phyloP scores from a whole-genome alignment of 35 echinoderm and acorn worm species.

The Lytechinus pictus region DNA sequence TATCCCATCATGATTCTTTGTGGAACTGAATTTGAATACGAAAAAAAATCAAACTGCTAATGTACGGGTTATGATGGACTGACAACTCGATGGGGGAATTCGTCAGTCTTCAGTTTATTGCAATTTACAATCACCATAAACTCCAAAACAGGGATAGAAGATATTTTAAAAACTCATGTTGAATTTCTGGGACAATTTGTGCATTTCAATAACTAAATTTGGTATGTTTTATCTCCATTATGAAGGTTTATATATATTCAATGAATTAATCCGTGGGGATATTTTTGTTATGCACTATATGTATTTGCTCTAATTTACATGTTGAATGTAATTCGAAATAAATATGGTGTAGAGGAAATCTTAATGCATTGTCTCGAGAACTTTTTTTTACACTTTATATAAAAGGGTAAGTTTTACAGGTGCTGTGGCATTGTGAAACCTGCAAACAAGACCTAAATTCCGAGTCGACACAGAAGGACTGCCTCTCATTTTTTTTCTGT shows the following conservation, averaged over 20 bases:
- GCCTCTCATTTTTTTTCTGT: too few species aligned
- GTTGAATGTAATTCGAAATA: neutral
- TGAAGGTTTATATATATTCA: neutral
- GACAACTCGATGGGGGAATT: neutral
- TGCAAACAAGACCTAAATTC: too few species aligned
- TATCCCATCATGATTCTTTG: neutral
- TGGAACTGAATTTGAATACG: neutral
- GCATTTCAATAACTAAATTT: neutral
- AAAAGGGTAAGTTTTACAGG: too few species aligned
- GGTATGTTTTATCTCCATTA: neutral
- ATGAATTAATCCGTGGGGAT: neutral
- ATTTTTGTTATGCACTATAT: neutral
- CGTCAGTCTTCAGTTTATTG: too few species aligned
- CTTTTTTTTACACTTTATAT: neutral
- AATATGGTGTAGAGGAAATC: neutral
- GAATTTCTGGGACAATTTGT: neutral
- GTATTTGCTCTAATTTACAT: neutral
- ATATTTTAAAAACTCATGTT: neutral
- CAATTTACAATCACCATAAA: too few species aligned
- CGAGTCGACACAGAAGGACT: too few species aligned
- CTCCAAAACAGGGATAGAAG: too few species aligned
- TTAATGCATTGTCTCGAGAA: neutral
- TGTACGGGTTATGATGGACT: neutral
- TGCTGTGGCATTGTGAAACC: too few species aligned
- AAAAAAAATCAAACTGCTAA: neutral